These are phyloP conservation scores for Drosophila teissieri DNA, from an alignment of 1,140 invertebrate species.

Conservation along the genomic window DNA sequence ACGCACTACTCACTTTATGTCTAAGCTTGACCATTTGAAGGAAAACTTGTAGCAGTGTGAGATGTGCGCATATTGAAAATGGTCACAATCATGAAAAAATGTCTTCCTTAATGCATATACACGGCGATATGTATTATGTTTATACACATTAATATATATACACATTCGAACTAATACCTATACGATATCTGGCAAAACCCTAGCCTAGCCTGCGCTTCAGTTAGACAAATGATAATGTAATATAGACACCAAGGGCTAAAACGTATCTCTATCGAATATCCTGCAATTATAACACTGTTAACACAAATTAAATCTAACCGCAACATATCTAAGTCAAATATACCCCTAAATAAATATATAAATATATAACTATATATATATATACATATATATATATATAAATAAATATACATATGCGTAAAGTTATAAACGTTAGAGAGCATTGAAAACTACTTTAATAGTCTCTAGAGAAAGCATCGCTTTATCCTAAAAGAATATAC, in stretches of 20 bases:
- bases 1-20: conserved; percentile 48
- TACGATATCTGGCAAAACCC: conserved; percentile 56
- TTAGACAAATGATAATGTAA: conserved; percentile 53
- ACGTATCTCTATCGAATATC: conserved; percentile 52
- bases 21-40: conserved; percentile 73
- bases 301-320: conserved; percentile 56
- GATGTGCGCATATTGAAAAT: conserved; percentile 63
- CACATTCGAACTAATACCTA: conserved; percentile 28
- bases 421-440: conserved; percentile 59
- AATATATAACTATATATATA: conserved; percentile 21
- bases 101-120: conserved; percentile 84
- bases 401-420: conserved; percentile 31
- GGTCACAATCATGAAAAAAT: conserved; percentile 85
- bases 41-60: conserved; percentile 38
- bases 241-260: conserved; percentile 36
- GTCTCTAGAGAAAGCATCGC: conserved; percentile 58
- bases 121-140: conserved; percentile 73
- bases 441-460: conserved; percentile 66
- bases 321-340: conserved; percentile 56
- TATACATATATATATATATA: conserved; percentile 23
- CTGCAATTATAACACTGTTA: conserved; percentile 74
- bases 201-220: conserved; percentile 71
- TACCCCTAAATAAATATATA: conserved; percentile 40
- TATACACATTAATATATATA: conserved; percentile 63
- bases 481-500: conserved; percentile 37